Conservation (phyloP, 2,797 vertebrate species). For the Premnoplex brunnescens region DNA sequence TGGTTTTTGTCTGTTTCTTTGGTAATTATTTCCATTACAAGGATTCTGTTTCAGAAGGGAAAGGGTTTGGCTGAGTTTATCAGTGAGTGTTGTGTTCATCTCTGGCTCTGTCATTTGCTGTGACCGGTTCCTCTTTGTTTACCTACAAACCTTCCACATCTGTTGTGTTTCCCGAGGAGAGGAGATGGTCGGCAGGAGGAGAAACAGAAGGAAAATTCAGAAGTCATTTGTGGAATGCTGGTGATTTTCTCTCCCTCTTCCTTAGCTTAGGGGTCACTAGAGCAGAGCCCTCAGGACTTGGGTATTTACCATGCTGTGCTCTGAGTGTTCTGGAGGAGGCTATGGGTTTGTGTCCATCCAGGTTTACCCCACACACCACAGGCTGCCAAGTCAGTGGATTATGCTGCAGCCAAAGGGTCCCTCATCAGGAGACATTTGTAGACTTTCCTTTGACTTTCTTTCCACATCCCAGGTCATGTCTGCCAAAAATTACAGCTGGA, state of each 20-base stretch:
- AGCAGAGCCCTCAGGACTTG: background rate
- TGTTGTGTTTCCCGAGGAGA: background rate
- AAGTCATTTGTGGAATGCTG: background rate
- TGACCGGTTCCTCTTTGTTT: background rate
- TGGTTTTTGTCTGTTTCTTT: constrained; percentile 19
- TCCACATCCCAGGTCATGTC: background rate
- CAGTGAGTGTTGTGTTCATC: background rate
- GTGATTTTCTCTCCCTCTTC: background rate
- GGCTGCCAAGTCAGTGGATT: background rate
- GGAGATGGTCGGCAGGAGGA: background rate
- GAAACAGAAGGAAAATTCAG: background rate
- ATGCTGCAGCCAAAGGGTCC: background rate
- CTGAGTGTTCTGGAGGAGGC: background rate
- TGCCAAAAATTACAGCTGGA: background rate
- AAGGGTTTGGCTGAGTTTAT: constrained; percentile 20
- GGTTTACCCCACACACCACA: background rate
- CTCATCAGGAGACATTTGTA: background rate
- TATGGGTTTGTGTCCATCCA: background rate
- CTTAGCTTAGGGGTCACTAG: background rate
- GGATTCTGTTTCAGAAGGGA: background rate
- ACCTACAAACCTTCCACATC: background rate
- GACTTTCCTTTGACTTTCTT: background rate
- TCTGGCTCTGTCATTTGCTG: background rate
- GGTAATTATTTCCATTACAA: constrained; percentile 30
- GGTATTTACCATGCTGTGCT: background rate